Base-by-base conservation (phyloP, 2,113 vertebrate species). In the Machaerirhynchus nigripectus region DNA sequence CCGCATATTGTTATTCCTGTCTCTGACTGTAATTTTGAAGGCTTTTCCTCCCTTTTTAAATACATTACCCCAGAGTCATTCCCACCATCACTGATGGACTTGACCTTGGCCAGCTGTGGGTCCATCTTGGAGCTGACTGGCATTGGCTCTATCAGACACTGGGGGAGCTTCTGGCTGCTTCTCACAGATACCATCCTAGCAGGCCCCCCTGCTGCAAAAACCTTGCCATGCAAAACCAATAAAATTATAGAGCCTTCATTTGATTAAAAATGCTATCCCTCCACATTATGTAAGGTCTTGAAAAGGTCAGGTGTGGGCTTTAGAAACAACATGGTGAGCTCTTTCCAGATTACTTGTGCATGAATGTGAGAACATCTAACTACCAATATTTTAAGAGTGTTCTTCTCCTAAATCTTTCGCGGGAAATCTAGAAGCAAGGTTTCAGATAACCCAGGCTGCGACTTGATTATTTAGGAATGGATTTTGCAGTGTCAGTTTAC, bases 51-150 rank as follows among this genome's bases (percentile, higher is more conserved):
- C 3, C 9, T 60, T 68, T 52, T 37, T 7, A 37, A 67, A 22
- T 52, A 60, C 0, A 0, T 18, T 37, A 12, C 22, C 11, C 33
- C 6, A 15, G 26, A 68, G 44, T 33, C 14, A 11, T 13, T 50
- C 16, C 35, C 16, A 33, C 37, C 22, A 42, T 27, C 17, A 17
- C 7, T 33, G 46, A 33, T 12, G 18, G 33, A 4, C 27, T 69
- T 0, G 1, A 14, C 17, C 27, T 59, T 37, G 33, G 33, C 9
- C 7, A 23, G 22, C 3, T 31, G 33, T 33, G 31, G 44, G 61
- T 35, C 26, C 37, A 42, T 67, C 21, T 26, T 31, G 37, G 46
- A 37, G 33, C 27, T 3, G 6, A 9, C 11, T 37, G 27, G 27
- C 22, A 27, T 68, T 44, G 12, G 11, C 14, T 77, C 17, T 52